Conservation (phyloP, 2,113 vertebrate genomes). For the Patagioenas fasciata region DNA sequence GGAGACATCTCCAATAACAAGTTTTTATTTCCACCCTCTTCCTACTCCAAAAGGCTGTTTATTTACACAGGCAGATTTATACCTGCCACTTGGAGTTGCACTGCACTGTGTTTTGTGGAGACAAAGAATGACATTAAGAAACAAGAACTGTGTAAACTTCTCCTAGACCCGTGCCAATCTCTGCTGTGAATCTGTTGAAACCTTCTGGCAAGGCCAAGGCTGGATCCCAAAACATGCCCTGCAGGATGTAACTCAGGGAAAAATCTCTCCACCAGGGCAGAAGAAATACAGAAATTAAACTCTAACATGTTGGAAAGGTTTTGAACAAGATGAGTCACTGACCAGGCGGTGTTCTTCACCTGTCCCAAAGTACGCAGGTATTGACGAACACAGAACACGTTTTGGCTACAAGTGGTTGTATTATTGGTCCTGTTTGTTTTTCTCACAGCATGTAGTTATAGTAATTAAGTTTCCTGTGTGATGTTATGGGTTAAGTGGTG, state of each 20-base stretch:
- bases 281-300: background rate
- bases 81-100: background rate
- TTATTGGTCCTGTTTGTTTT: conserved; percentile 27
- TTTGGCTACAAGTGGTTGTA: background rate
- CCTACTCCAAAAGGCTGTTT: conserved; percentile 1
- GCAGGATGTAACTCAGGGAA: background rate
- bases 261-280: background rate
- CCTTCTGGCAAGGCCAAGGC: background rate
- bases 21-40: background rate
- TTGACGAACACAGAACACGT: background rate
- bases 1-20: background rate
- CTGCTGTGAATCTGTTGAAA: background rate
- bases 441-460: conserved; percentile 5
- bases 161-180: background rate
- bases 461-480: background rate
- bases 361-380: background rate
- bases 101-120: background rate
- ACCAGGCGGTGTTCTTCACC: background rate
- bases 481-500: background rate
- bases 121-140: background rate
- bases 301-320: background rate
- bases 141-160: background rate
- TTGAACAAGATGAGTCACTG: background rate
- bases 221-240: background rate
- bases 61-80: background rate